These are phyloP conservation scores for Catocala nupta DNA, from an alignment of 2,888 invertebrate genomes.

Conservation along the genomic window DNA sequence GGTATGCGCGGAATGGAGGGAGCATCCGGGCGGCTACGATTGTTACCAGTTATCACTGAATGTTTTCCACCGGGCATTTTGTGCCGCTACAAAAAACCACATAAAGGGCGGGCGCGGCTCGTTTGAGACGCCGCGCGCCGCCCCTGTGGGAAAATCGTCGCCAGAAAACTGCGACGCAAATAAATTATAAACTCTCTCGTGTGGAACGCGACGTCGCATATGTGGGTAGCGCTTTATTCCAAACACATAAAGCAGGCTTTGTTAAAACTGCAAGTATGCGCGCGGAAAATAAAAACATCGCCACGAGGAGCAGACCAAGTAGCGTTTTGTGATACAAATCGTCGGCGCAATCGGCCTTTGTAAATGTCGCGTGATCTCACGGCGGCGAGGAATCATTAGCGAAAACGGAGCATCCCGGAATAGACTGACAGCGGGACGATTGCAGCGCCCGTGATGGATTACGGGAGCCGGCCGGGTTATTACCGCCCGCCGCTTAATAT, in stretches of 20 bases:
- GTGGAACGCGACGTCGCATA: constrained; percentile 76
- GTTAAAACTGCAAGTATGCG: constrained; percentile 67
- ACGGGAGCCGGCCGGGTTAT: constrained; percentile 73
- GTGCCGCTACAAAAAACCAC: constrained; percentile 85
- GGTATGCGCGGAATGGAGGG: constrained; percentile 85
- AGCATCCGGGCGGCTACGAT: constrained; percentile 87
- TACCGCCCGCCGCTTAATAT: constrained; percentile 72
- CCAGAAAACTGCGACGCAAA: constrained; percentile 86
- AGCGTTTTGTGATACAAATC: constrained; percentile 68
- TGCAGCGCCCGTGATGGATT: constrained; percentile 84
- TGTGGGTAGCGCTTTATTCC: constrained; percentile 61
- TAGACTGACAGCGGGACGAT: constrained; percentile 85
- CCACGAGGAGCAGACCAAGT: constrained; percentile 47
- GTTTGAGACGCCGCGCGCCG: constrained; percentile 78
- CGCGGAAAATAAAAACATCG: constrained; percentile 45
- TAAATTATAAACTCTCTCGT: constrained; percentile 85
- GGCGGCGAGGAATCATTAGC: constrained; percentile 80
- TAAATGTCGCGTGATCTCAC: constrained; percentile 74
- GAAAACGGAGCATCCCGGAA: constrained; percentile 85
- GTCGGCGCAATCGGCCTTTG: constrained; percentile 72
- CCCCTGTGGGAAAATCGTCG: constrained; percentile 87
- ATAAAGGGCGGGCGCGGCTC: constrained; percentile 86
- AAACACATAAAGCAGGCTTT: constrained; percentile 69
- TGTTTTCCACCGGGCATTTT: constrained; percentile 86
- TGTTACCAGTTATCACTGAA: constrained; percentile 88